Base-by-base conservation (phyloP, 2,797 vertebrate species). In the Eremophila alpestris region DNA sequence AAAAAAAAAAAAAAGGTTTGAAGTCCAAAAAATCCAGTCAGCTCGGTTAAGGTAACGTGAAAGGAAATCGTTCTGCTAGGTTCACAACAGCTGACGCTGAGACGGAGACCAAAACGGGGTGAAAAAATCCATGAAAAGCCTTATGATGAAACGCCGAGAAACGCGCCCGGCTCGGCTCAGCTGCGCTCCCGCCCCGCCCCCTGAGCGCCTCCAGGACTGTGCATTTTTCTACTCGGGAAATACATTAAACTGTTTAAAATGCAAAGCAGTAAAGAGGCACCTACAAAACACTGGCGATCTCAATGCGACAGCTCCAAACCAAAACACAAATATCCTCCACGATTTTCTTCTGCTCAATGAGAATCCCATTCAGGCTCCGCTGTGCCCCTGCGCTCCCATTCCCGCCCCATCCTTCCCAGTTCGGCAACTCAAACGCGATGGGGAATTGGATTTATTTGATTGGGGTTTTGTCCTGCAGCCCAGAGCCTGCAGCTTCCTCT, bases 141-240 rank as follows among this genome's bases (percentile, higher is more conserved):
- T 93, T 92, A 93, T 93, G 95, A 96, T 96, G 96, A 96, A 96
- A 96, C n/a, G 94, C 91, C 64, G 78, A 94, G 90, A 92, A 95
- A 92, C 65, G 20, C 92, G 76, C 65, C 80, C 81, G 29, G 94
- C 94, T 95, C 95, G 56, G 78, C 79, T 89, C 87, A 97, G 96
- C 94, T 90, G 95, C 96, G 92, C 84, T 92, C 65, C 85, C 89
- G 94, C 95, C 93, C 95, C 96, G 95, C 96, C 96, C 94, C 95
- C 94, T 85, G 79, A 87, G 79, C 92, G n/a, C 71, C 87, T 84
- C 90, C 93, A 89, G 93, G 70, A 93, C 94, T 94, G 92, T 90
- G 90, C 87, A 87, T 92, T 81, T 94, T 92, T 80, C 88, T 89
- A 76, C 86, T 83, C 87, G 60, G 54, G 89, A 89, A 94, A 97